Conservation (phyloP, 1,140 invertebrate genomes). For the Listronotus oregonensis region DNA sequence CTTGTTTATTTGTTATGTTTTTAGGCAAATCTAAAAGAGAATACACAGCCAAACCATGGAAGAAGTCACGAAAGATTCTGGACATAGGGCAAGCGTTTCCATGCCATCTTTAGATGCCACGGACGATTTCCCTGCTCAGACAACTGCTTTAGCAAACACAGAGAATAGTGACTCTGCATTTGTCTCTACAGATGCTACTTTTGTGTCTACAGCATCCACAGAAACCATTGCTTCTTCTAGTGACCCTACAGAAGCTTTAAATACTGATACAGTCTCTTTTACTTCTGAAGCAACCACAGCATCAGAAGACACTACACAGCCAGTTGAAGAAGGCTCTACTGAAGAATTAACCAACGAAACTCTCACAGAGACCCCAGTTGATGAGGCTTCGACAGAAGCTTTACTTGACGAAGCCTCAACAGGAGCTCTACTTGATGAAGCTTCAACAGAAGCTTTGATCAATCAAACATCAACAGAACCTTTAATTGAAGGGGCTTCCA, state of each 20-base stretch:
- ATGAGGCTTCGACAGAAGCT: no score
- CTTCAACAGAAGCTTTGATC: not conserved
- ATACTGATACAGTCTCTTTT: not conserved
- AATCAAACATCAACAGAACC: not conserved
- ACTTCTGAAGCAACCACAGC: not conserved
- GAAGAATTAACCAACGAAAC: no score
- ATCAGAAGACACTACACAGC: not conserved
- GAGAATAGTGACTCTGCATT: constrained; percentile 5
- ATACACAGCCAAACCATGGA: constrained; percentile 20
- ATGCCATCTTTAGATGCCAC: constrained; percentile 34
- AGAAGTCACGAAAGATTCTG: constrained; percentile 23
- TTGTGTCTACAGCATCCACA: not conserved
- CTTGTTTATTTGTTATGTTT: constrained; percentile 12
- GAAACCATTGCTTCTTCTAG: not conserved
- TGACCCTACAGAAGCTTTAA: not conserved
- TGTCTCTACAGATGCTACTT: constrained; percentile 4
- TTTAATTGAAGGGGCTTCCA: not conserved
- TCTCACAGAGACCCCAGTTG: no score
- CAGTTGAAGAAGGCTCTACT: not conserved
- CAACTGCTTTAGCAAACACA: not conserved
- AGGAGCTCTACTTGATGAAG: not conserved
- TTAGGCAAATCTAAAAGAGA: constrained; percentile 20
- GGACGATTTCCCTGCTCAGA: constrained; percentile 22
- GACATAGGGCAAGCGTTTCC: constrained; percentile 30
- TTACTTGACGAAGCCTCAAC: no score